Base-by-base conservation (phyloP, 2,888 invertebrate species). In the Drosophila infuscata region DNA sequence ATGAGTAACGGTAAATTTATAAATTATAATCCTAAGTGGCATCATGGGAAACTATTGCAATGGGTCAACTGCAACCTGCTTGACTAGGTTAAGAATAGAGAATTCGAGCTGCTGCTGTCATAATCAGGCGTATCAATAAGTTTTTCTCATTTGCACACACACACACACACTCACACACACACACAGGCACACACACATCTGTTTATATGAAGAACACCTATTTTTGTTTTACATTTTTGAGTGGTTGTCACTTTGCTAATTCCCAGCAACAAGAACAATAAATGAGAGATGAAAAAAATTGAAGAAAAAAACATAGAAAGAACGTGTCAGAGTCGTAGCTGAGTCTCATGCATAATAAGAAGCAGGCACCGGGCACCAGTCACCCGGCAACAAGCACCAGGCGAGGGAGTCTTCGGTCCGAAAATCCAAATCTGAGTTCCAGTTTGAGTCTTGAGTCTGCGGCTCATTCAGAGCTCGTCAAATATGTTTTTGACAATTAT, bases 401-500 rank as follows among this genome's bases (percentile, higher is more conserved):
- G 54, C 41, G 67, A 74, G 77, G 63, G 74, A 70, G 70, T 76
- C 52, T 36, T 25, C 43, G 29, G 29, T n/a, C 65, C 33, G 41
- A 7, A 30, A 17, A 36, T 52, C 63, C 46, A 6, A 54, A 38
- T 64, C 64, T 62, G 41, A 51, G 46, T 32, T 35, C 61, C 66
- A 64, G 64, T 52, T 33, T 35, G 70, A 71, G 60, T 25, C 25
- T 56, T n/a, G 63, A 60, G 60, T 7, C 17, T 46, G 65, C 33
- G 65, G 62, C 63, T 69, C 79, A 82, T 87, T 85, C 79, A 82
- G 74, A 58, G 78, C 74, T 82, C 80, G 83, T 88, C 86, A 86
- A 83, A 86, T 74, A 69, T 73, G 57, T 79, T 79, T 78, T 82
- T 90, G 90, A 90, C 90, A 90, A 85, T 88, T 89, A 89, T 88